Evolutionary conservation across 2,797 vertebrate genomes (phyloP).

Genomic region (Melanotaenia boesemani): DNA sequence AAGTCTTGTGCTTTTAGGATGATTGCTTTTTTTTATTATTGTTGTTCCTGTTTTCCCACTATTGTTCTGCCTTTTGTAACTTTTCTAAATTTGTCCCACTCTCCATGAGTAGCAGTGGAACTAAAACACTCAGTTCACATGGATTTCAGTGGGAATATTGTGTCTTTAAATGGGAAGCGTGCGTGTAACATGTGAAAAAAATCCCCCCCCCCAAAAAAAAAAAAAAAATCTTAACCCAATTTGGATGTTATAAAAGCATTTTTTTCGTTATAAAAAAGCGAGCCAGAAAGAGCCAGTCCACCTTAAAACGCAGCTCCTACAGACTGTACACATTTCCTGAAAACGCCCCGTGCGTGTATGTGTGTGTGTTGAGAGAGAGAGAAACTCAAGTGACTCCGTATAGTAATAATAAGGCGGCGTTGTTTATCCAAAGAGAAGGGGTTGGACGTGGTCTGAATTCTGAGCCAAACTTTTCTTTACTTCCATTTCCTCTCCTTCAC

Average conservation of each 20-base stretch:
- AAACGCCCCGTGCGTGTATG: constrained; percentile 69
- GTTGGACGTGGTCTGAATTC: constrained; percentile 50
- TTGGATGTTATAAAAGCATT: not conserved
- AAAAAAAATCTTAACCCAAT: too few species aligned
- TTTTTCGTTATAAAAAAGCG: not conserved
- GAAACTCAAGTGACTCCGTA: constrained; percentile 34
- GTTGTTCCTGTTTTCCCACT: constrained; percentile 1
- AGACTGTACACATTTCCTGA: constrained; percentile 75
- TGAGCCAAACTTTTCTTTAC: constrained; percentile 17
- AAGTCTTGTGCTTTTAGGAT: not conserved
- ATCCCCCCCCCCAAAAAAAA: too few species aligned
- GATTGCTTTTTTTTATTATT: not conserved
- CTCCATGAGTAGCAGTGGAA: too few species aligned
- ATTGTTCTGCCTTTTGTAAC: not conserved
- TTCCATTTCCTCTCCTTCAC: not conserved
- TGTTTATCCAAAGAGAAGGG: constrained; percentile 56
- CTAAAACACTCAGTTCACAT: too few species aligned
- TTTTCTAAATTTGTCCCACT: not conserved
- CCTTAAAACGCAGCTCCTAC: constrained; percentile 70
- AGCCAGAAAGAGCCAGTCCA: constrained; percentile 57
- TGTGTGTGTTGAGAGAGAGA: constrained; percentile 8
- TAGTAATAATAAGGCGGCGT: constrained; percentile 40
- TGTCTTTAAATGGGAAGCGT: too few species aligned
- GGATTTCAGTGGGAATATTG: too few species aligned
- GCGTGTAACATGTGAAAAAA: too few species aligned